phyloP scores from a whole-genome alignment of 2,113 vertebrate genomes.

The Poeciliopsis prolifica region DNA sequence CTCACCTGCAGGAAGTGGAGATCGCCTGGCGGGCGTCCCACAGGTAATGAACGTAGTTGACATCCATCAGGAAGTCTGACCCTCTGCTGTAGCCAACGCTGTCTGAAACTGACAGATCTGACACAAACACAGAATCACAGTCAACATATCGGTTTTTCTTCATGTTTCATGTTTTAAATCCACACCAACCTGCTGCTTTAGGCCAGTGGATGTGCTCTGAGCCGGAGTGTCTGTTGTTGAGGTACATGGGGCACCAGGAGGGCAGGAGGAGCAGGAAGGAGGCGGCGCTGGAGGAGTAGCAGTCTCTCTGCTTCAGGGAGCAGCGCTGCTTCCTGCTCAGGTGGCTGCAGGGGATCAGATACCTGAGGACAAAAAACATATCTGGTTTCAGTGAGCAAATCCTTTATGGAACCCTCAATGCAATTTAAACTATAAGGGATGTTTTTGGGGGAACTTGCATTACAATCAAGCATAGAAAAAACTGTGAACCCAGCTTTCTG shows the following conservation, averaged over 20 bases:
- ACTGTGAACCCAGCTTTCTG: no score
- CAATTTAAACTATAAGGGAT: no score
- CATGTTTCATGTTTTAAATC: neutral
- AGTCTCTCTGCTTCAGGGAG: conserved; percentile 86
- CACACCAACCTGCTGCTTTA: conserved; percentile 71
- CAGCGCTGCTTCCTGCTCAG: conserved; percentile 84
- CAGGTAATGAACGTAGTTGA: conserved; percentile 94
- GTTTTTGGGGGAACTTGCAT: no score
- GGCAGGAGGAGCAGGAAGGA: conserved; percentile 89
- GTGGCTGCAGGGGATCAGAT: conserved; percentile 90
- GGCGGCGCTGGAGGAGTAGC: conserved; percentile 87
- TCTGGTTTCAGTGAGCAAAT: no score
- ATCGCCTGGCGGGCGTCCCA: conserved; percentile 87
- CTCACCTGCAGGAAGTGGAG: conserved; percentile 56
- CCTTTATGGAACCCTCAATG: no score
- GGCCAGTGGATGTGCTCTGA: conserved; percentile 88
- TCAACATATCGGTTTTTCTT: neutral
- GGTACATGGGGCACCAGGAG: conserved; percentile 83
- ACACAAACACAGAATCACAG: neutral
- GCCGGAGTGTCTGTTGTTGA: conserved; percentile 59
- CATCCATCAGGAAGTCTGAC: conserved; percentile 82
- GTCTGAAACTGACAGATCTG: conserved; percentile 41
- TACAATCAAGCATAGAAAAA: no score
- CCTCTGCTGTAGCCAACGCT: conserved; percentile 77
- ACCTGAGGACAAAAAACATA: conserved; percentile 76